phyloP scores from a whole-genome alignment of 92 coral and sea anemone species.

The Parazoanthus atlanticus region DNA sequence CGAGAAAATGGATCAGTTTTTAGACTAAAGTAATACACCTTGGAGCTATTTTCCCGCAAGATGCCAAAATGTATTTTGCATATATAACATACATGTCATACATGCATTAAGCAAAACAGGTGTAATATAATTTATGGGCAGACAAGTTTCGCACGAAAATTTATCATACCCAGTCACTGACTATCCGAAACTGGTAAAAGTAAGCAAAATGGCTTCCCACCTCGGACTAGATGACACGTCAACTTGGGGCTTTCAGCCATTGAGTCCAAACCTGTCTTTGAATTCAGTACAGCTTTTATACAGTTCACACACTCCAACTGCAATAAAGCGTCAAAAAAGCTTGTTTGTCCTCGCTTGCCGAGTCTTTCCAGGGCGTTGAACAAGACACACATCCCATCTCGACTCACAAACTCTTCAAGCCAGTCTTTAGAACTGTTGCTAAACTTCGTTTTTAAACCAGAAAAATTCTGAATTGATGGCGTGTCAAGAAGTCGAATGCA shows the following conservation, averaged over 20 bases:
- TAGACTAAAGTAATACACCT: background rate
- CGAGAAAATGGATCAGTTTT: background rate
- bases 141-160: background rate
- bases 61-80: background rate
- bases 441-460: slow-evolving; percentile 85
- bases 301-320: slow-evolving; percentile 94
- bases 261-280: slow-evolving; percentile 85
- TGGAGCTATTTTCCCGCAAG: background rate
- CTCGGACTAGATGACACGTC: slow-evolving; percentile 73
- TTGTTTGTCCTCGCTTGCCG: slow-evolving; percentile 55
- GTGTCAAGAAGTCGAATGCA: slow-evolving; percentile 81
- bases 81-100: background rate
- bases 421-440: slow-evolving; percentile 75
- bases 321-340: slow-evolving; percentile 81
- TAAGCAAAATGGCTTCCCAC: slow-evolving; percentile 50
- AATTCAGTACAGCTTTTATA: slow-evolving; percentile 92
- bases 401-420: slow-evolving; percentile 83
- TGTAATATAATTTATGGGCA: background rate
- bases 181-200: background rate
- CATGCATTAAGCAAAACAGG: background rate
- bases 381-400: slow-evolving; percentile 86
- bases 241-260: slow-evolving; percentile 67
- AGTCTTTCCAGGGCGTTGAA: slow-evolving; percentile 78
- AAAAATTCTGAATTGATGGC: slow-evolving; percentile 79
- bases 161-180: background rate